Base-by-base conservation (phyloP, 2,888 invertebrate species). In the Myopa tessellatipennis region DNA sequence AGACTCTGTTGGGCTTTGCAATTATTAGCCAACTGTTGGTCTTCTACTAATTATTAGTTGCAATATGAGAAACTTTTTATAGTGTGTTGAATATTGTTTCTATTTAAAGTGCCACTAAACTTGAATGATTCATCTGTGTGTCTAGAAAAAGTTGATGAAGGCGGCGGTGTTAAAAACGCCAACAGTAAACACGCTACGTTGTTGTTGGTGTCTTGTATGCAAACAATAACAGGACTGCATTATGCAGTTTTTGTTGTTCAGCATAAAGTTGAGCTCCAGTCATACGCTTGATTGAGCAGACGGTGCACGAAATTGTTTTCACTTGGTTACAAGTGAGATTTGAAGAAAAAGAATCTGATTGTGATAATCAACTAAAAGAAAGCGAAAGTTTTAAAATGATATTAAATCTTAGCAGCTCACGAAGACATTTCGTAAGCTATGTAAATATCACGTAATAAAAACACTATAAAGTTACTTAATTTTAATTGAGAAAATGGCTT, bases 301-400 rank as follows among this genome's bases (percentile, higher is more conserved):
- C 5, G 55, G 14, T 16, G 55, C 5, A n/a, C 10, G 16, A 55
- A 55, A 16, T n/a, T 16, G 55, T n/a, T 55, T 55, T 55, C 55
- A 16, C 55, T 55, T 55, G 55, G 5, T n/a, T n/a, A 55, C 26
- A n/a, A 8, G n/a, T 5, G 5, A 5, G n/a, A n/a, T 1, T 55
- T 55, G 55, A 55, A 50, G 14, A 50, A n/a, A n/a, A 55, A 55
- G 55, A 55, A 55, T 55, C 55, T 55, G 55, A 55, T 55, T 55
- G 8, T 55, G 55, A 55, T 55, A 55, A 55, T 55, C n/a, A 14
- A n/a, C 55, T 55, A 55, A n/a, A n/a, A 5, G n/a, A 55, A 55
- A 55, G 10, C 3, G 55, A 55, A 55, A n/a, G 55, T 6, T 45
- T 45, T 10, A 26, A 45, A 45, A 3, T 45, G 45, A 45, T 45